phyloP scores from a whole-genome alignment of 2,888 invertebrate species.

The Andrena fulva region DNA sequence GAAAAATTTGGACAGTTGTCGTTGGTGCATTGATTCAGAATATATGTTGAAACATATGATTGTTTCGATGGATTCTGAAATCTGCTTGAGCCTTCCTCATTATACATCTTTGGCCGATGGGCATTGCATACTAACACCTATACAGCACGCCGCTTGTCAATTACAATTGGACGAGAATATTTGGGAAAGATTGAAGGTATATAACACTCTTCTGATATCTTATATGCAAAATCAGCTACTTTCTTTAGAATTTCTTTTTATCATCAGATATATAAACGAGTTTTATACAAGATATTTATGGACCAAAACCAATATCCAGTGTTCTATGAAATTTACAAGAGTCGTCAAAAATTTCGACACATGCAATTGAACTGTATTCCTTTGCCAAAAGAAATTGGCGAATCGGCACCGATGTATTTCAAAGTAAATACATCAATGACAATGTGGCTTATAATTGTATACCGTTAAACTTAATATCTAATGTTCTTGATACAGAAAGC shows the following conservation, averaged over 20 bases:
- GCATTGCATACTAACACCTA: slow-evolving; percentile 95
- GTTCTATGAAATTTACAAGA: slow-evolving; percentile 95
- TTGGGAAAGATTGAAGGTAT: slow-evolving; percentile 94
- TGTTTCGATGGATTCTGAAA: slow-evolving; percentile 91
- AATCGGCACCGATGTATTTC: slow-evolving; percentile 97
- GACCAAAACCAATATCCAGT: slow-evolving; percentile 92
- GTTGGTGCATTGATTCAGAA: slow-evolving; percentile 92
- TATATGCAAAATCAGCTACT: not conserved
- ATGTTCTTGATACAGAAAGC: slow-evolving; percentile 89
- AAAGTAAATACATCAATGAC: slow-evolving; percentile 87
- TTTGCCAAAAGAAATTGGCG: slow-evolving; percentile 92
- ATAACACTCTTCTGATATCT: slow-evolving; percentile 30
- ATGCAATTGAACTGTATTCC: slow-evolving; percentile 96
- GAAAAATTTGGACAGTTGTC: slow-evolving; percentile 92
- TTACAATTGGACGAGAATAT: slow-evolving; percentile 97
- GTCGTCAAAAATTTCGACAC: slow-evolving; percentile 91
- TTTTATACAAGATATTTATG: slow-evolving; percentile 92
- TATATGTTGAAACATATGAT: slow-evolving; percentile 94
- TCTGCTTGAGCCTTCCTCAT: slow-evolving; percentile 94
- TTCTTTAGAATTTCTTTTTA: slow-evolving; percentile 62
- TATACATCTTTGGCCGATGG: slow-evolving; percentile 92
- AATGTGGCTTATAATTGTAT: not conserved
- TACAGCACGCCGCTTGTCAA: slow-evolving; percentile 91
- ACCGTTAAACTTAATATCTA: slow-evolving; percentile 5
- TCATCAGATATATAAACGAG: slow-evolving; percentile 90